These are phyloP conservation scores for Anser brachyrhynchus DNA, from an alignment of 2,113 vertebrate genomes.

Conservation along the genomic window DNA sequence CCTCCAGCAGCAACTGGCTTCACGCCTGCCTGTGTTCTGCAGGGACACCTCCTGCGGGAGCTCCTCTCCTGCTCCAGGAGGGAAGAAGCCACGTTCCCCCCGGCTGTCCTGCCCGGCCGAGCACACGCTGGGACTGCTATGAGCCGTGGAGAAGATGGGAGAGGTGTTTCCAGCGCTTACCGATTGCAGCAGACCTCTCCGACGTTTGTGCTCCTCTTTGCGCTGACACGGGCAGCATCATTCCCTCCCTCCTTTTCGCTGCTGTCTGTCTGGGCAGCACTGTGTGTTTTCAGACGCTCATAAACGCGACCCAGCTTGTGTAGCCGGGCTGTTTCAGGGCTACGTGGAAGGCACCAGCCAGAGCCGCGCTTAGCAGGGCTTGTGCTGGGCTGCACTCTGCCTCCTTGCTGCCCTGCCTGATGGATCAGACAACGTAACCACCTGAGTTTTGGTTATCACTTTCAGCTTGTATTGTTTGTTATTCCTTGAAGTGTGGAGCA, in stretches of 20 bases:
- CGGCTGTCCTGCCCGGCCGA: background rate
- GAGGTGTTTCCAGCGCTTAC: rapidly evolving
- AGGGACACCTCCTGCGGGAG: background rate
- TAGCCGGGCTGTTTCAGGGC: no score
- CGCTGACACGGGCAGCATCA: no score
- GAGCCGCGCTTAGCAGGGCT: background rate
- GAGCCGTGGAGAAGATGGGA: rapidly evolving
- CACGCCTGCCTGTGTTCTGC: background rate
- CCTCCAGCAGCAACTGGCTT: background rate
- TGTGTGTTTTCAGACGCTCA: background rate
- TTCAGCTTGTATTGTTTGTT: background rate
- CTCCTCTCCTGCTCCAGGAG: background rate
- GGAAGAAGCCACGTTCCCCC: background rate
- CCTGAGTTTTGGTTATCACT: no score
- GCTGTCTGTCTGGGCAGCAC: background rate
- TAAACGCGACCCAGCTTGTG: background rate
- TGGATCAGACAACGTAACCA: no score
- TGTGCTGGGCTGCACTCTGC: background rate
- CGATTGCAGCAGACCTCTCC: background rate
- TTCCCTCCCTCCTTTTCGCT: background rate
- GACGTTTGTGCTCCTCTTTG: background rate
- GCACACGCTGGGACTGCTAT: rapidly evolving
- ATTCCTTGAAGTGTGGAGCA: background rate
- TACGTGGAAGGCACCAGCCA: background rate
- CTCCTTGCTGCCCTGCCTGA: background rate